Evolutionary conservation across 1,140 invertebrate species (phyloP).

Genomic region (Drosophila arizonae): DNA sequence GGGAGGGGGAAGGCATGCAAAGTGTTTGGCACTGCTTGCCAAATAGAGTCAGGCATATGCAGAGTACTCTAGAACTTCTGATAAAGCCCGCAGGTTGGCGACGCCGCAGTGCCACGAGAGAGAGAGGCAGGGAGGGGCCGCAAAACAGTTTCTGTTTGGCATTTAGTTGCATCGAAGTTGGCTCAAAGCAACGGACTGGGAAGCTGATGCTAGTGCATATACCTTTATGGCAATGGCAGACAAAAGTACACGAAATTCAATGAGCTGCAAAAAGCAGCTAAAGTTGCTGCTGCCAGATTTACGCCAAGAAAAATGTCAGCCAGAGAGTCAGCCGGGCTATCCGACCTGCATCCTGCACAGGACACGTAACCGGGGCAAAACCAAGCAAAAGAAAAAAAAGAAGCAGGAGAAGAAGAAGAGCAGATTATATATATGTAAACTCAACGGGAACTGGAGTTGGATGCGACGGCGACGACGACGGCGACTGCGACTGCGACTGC

Average conservation of each 20-base stretch:
- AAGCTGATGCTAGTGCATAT: conserved; percentile 21
- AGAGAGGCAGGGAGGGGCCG: background rate
- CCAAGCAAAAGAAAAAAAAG: conserved; percentile 10
- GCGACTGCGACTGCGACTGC: conserved; percentile 56
- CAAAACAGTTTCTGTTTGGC: conserved; percentile 65
- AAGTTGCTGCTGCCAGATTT: conserved; percentile 75
- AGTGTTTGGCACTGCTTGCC: conserved; percentile 25
- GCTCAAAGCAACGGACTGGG: conserved; percentile 6
- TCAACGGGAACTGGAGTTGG: conserved; percentile 62
- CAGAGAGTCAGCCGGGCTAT: conserved; percentile 18
- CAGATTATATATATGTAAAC: conserved; percentile 21
- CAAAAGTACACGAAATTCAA: conserved; percentile 76
- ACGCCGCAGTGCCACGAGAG: conserved; percentile 7
- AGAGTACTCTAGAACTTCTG: conserved; percentile 27
- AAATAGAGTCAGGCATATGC: conserved; percentile 44
- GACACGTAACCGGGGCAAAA: conserved; percentile 19
- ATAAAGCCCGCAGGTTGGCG: conserved; percentile 64
- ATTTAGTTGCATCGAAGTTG: conserved; percentile 52
- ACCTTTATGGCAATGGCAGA: conserved; percentile 70
- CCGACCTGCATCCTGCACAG: conserved; percentile 17
- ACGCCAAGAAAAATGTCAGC: conserved; percentile 76
- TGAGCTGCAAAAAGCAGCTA: conserved; percentile 77
- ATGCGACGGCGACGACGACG: background rate
- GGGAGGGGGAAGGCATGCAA: conserved; percentile 12
- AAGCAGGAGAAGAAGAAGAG: no score